These are phyloP conservation scores for Drosophila neotestacea DNA, from an alignment of 2,888 invertebrate species.

Conservation along the genomic window DNA sequence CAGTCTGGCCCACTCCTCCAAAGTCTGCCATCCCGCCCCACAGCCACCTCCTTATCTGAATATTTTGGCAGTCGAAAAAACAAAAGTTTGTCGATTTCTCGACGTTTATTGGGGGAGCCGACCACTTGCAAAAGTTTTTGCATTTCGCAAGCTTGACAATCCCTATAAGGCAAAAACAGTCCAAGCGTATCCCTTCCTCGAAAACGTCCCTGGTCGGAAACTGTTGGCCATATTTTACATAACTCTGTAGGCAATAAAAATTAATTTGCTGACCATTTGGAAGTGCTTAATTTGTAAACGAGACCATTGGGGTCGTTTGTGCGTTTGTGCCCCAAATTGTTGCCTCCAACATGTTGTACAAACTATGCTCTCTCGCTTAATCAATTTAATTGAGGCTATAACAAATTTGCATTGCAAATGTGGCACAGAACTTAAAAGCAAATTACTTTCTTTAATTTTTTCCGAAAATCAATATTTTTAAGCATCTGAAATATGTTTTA, in stretches of 20 bases:
- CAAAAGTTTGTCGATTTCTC: conserved; percentile 74
- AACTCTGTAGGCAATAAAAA: conserved; percentile 79
- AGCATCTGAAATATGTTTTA: neutral
- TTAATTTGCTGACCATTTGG: conserved; percentile 80
- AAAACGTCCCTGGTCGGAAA: conserved; percentile 19
- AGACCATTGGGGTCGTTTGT: conserved; percentile 72
- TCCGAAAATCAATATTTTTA: neutral
- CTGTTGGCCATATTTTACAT: conserved; percentile 73
- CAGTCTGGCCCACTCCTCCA: conserved; percentile 1
- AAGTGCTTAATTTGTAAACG: conserved; percentile 82
- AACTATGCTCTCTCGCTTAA: conserved; percentile 11
- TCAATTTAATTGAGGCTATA: conserved; percentile 16
- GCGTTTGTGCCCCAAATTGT: conserved; percentile 30
- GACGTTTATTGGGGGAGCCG: conserved; percentile 44
- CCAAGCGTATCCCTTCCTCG: neutral
- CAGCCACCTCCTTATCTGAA: conserved; percentile 6
- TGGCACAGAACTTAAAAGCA: neutral
- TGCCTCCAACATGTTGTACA: conserved; percentile 45
- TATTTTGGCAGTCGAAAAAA: conserved; percentile 32
- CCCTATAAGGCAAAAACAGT: conserved; percentile 18
- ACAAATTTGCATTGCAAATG: conserved; percentile 21
- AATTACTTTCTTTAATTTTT: neutral
- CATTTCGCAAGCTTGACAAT: conserved; percentile 53
- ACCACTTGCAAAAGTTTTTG: conserved; percentile 68
- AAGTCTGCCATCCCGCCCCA: conserved; percentile 3